Evolutionary conservation across 2,113 vertebrate species (phyloP), one percentile per base, ranked within the genome.

Genomic region (Oryzias woworae): DNA sequence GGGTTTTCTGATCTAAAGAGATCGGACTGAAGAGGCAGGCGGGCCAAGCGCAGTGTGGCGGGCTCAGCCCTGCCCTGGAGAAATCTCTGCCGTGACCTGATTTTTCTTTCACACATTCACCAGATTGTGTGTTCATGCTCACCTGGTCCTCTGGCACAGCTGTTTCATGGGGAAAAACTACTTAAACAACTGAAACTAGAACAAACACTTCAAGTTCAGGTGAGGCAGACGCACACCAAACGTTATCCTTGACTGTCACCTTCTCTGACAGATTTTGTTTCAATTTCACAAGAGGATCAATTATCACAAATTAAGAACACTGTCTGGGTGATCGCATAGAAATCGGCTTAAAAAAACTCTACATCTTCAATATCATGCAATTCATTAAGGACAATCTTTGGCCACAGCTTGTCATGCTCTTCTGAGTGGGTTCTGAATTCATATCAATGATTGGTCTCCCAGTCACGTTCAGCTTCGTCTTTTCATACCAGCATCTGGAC

Each of bases 401-500:
- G n/a, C 57, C 46, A 2, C 64, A 41, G 69, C 58, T 52, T 69
- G 70, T 73, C 75, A 52, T n/a, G 58, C 75, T 69, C 73, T 59
- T 73, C 73, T 77, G 54, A 12, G 47, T 26, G 58, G 16, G 45
- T 73, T 60, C 69, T 43, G 65, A 70, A 71, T 73, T 77, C 71
- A 73, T 71, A 65, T 65, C 47, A 63, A 47, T 13, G 58, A 80
- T 81, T 77, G 67, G 55, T 73, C 79, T 66, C 50, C 82, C 16
- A 72, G 72, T 83, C 86, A 82, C 83, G 75, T 82, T 76, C 77
- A 28, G 71, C 16, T 46, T 60, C 65, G 24, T 81, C 71, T 79
- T 82, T 78, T 85, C 78, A 78, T 60, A 63, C 72, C 57, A 62
- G 83, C 89, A 87, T 89, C 87, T 85, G 84, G 86, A 75, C 82